These are phyloP conservation scores for Sebastes oblongus DNA, from an alignment of 2,797 vertebrate species.

Conservation along the genomic window DNA sequence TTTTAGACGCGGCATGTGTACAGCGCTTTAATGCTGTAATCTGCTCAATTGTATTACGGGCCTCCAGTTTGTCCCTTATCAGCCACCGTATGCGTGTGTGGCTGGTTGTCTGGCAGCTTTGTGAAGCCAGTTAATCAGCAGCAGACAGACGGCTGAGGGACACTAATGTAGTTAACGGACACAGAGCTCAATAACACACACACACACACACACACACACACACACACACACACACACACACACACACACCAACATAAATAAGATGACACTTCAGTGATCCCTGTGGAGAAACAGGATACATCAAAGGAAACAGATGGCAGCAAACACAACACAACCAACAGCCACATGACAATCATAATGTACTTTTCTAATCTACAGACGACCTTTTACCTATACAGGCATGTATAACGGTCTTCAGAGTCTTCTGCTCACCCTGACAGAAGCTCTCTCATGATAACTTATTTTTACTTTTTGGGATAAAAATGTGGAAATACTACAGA, in stretches of 20 bases:
- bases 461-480: neutral
- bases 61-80: slow-evolving; percentile 4
- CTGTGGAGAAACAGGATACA: slow-evolving; percentile 14
- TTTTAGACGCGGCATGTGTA: no score
- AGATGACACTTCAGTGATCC: neutral
- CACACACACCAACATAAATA: neutral
- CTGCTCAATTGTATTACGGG: neutral
- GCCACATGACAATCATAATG: neutral
- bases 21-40: neutral
- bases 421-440: neutral
- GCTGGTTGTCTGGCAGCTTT: neutral
- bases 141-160: slow-evolving; percentile 22
- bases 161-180: slow-evolving; percentile 26
- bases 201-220: neutral
- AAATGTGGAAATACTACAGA: neutral
- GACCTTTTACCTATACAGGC: neutral
- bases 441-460: neutral
- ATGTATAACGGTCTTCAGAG: neutral
- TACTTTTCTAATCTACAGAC: neutral
- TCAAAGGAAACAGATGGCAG: slow-evolving; percentile 4
- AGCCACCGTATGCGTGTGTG: neutral
- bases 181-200: neutral
- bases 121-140: slow-evolving; percentile 5
- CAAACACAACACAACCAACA: neutral
- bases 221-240: neutral